phyloP scores from a whole-genome alignment of 1,140 invertebrate genomes.

The Pomphorhynchus laevis region DNA sequence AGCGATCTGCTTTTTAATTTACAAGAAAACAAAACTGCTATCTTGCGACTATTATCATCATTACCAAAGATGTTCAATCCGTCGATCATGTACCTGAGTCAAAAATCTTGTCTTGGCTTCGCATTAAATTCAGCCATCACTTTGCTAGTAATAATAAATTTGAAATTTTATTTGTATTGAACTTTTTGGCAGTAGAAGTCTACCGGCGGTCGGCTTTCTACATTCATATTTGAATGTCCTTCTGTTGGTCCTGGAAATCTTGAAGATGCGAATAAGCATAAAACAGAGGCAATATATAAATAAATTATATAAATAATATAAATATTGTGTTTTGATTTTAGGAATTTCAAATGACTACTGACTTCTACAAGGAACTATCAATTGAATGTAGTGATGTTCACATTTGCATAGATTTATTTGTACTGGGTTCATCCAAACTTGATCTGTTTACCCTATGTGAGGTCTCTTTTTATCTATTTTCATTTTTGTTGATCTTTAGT shows the following conservation, averaged over 20 bases:
- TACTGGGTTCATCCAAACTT: conserved; percentile 56
- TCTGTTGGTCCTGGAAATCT: conserved; percentile 54
- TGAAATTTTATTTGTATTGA: too few relatives aligned
- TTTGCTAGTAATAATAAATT: too few relatives aligned
- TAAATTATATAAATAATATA: background rate
- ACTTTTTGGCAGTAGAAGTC: too few relatives aligned
- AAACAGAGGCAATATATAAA: conserved; percentile 35
- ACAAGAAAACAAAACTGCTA: conserved; percentile 36
- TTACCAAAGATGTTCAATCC: conserved; percentile 43
- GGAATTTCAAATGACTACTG: conserved; percentile 45
- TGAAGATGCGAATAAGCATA: conserved; percentile 44
- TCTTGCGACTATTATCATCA: conserved; percentile 39
- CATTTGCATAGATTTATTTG: conserved; percentile 67
- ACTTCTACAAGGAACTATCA: conserved; percentile 85
- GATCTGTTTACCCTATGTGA: conserved; percentile 63
- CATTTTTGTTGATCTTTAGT: conserved; percentile 6
- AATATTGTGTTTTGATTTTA: background rate
- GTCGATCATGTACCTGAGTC: conserved; percentile 61
- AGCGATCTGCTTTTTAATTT: conserved; percentile 67
- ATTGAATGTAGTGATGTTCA: conserved; percentile 79
- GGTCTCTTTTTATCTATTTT: conserved; percentile 14
- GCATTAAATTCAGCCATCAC: too few relatives aligned
- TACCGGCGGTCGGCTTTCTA: conserved; percentile 66
- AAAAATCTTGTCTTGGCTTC: too few relatives aligned
- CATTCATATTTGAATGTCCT: conserved; percentile 54